Conservation (phyloP, 2,113 vertebrate species). For the Spea multiplicata region DNA sequence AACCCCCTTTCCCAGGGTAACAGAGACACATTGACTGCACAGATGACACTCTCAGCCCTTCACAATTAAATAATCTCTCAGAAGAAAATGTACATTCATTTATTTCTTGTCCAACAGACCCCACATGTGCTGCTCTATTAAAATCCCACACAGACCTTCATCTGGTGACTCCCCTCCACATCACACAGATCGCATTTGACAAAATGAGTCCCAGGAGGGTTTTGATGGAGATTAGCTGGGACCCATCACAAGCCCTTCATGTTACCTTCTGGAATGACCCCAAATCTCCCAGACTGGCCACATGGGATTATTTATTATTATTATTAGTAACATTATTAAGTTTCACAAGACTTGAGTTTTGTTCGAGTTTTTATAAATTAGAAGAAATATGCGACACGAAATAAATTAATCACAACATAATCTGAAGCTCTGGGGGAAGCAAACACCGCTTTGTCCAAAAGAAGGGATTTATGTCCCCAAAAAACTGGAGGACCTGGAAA, state of each 20-base stretch:
- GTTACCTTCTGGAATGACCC: conserved; percentile 34
- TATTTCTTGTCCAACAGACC: conserved; percentile 46
- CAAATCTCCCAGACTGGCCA: conserved; percentile 32
- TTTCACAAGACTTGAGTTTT: conserved; percentile 71
- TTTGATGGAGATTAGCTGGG: conserved; percentile 34
- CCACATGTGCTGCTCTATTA: conserved; percentile 44
- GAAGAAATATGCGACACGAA: conserved; percentile 76
- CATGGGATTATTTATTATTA: conserved; percentile 34
- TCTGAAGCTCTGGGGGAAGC: conserved; percentile 1
- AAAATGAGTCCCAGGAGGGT: conserved; percentile 42
- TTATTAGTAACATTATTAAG: conserved; percentile 68
- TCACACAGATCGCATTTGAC: conserved; percentile 44
- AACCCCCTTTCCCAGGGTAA: neutral
- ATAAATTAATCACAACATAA: conserved; percentile 75
- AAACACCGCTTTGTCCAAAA: conserved; percentile 18
- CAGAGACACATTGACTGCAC: conserved; percentile 42
- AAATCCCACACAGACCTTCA: conserved; percentile 36
- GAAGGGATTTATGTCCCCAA: conserved; percentile 8
- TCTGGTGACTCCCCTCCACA: conserved; percentile 19
- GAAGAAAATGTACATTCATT: conserved; percentile 45
- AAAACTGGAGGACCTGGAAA: conserved; percentile 1
- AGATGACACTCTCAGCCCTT: conserved; percentile 40
- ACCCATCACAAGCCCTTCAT: conserved; percentile 20
- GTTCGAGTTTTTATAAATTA: conserved; percentile 72
- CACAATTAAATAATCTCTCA: conserved; percentile 36